Conservation (phyloP, 2,113 vertebrate genomes). For the Melanerpes formicivorus region DNA sequence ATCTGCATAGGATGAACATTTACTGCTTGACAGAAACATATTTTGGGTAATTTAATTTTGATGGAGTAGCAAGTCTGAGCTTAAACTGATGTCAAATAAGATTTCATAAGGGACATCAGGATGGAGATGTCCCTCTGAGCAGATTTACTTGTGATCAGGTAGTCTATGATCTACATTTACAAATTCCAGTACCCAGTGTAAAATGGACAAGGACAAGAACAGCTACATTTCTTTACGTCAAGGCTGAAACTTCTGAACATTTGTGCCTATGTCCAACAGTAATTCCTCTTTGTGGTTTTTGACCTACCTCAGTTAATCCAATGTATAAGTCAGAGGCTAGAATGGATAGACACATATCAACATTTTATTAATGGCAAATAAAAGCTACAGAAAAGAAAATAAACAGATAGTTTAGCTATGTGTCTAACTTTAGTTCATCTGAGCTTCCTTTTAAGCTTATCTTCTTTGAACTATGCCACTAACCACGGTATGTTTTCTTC, state of each 20-base stretch:
- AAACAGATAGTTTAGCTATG: background rate
- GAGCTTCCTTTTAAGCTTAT: background rate
- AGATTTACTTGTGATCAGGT: background rate
- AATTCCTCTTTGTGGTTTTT: background rate
- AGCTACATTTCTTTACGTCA: background rate
- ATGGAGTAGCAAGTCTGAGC: background rate
- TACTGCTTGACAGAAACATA: fast-evolving
- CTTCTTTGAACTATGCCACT: background rate
- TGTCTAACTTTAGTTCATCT: background rate
- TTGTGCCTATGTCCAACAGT: background rate
- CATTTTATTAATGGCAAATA: background rate
- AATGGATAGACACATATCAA: background rate
- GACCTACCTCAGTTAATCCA: background rate
- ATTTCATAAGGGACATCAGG: background rate
- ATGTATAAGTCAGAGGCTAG: background rate
- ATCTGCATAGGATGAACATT: background rate
- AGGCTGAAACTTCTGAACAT: background rate
- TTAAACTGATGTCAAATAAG: background rate
- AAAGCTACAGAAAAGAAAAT: background rate
- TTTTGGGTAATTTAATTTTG: background rate
- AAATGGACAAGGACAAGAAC: background rate
- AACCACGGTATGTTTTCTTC: background rate
- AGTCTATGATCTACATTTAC: background rate
- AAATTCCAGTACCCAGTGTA: background rate
- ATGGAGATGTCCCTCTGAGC: background rate